Conservation (phyloP, 2,113 vertebrate species). For the Nothoprocta perdicaria region DNA sequence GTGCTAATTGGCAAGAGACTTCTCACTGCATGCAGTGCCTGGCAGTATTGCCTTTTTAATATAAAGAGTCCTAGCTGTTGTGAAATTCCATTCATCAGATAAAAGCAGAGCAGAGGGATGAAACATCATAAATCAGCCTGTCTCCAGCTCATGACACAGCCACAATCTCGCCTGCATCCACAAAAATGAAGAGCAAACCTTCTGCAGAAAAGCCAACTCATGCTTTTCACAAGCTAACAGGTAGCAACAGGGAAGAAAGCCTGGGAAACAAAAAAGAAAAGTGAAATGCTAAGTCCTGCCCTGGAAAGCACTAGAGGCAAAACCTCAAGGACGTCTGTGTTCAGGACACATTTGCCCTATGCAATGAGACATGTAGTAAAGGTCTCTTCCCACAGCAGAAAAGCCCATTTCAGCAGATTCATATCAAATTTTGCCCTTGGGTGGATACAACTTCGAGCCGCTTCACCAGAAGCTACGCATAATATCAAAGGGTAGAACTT, state of each 20-base stretch:
- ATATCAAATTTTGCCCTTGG: neutral
- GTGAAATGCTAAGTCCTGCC: neutral
- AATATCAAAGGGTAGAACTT: neutral
- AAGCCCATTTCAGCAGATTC: neutral
- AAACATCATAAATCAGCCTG: slow-evolving; percentile 40
- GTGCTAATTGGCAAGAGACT: slow-evolving; percentile 23
- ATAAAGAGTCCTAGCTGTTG: slow-evolving; percentile 24
- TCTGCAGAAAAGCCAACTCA: neutral
- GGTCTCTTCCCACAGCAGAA: neutral
- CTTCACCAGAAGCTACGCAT: neutral
- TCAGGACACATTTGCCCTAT: neutral
- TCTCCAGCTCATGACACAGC: slow-evolving; percentile 31
- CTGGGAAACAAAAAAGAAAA: neutral
- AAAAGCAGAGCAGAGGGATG: slow-evolving; percentile 43
- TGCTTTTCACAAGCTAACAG: neutral
- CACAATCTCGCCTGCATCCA: neutral
- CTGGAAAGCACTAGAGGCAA: neutral
- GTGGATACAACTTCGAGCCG: neutral
- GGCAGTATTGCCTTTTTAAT: slow-evolving; percentile 31
- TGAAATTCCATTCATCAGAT: slow-evolving; percentile 58
- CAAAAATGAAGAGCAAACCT: slow-evolving; percentile 26
- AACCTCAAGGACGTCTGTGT: neutral
- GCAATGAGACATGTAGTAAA: neutral
- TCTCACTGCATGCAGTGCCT: neutral
- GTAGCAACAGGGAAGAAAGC: neutral